Percentiles rank a stretch among this genome's conserved stretches.
These are phyloP conservation scores for Proisotoma minuta DNA, from an alignment of 2,888 invertebrate species.

Conservation along the genomic window DNA sequence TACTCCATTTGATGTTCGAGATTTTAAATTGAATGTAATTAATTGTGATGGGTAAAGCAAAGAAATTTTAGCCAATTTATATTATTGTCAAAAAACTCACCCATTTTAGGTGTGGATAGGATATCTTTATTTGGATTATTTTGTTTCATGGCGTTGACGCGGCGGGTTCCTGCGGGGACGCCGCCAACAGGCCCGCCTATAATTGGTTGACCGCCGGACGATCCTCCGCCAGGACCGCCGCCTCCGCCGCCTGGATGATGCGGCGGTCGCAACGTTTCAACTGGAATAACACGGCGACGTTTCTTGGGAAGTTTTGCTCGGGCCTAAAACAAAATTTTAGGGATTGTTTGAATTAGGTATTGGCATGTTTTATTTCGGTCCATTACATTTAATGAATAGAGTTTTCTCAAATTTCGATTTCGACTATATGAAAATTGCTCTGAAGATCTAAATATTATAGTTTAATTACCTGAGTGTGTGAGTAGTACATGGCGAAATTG, in stretches of 20 bases:
- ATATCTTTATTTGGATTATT: conserved; percentile 74
- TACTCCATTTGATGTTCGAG: too few species aligned
- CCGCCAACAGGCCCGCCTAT: conserved; percentile 46
- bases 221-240: conserved; percentile 51
- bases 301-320: conserved; percentile 98
- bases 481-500: conserved; percentile 97
- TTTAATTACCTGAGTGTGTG: conserved; percentile 65
- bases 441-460: neutral
- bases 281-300: conserved; percentile 89
- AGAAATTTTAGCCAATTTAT: too few species aligned
- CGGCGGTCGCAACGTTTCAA: conserved; percentile 80
- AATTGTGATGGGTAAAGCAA: too few species aligned
- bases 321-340: conserved; percentile 60
- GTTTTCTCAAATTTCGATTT: too few species aligned
- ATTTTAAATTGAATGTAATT: too few species aligned
- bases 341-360: too few species aligned
- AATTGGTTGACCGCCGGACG: conserved; percentile 44
- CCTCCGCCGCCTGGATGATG: conserved; percentile 53
- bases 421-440: too few species aligned
- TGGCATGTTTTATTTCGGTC: too few species aligned
- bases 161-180: conserved; percentile 48
- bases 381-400: too few species aligned
- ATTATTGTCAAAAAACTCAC: too few species aligned
- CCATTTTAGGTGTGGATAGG: conserved; percentile 69
- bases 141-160: conserved; percentile 82